These are phyloP conservation scores for Gonatopus flavifemur DNA, from an alignment of 1,140 invertebrate genomes.

Conservation along the genomic window DNA sequence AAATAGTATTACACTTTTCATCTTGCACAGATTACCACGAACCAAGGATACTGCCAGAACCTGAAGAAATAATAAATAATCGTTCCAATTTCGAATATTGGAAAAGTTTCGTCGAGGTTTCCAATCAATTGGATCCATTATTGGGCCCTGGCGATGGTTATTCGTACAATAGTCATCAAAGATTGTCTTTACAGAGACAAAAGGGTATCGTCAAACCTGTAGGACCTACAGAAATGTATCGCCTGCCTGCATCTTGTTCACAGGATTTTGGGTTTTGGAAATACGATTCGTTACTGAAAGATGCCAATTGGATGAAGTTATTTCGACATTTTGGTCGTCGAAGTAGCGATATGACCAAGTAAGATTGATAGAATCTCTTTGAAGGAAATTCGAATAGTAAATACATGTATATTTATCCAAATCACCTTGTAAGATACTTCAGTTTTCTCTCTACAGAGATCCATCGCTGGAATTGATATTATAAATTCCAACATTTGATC, in stretches of 20 bases:
- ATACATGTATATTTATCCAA: too few relatives aligned
- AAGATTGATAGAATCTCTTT: too few relatives aligned
- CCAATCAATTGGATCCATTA: slow-evolving; percentile 9
- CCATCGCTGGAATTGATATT: too few relatives aligned
- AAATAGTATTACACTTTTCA: too few relatives aligned
- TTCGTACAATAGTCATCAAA: slow-evolving; percentile 10
- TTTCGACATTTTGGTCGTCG: background rate
- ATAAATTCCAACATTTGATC: too few relatives aligned
- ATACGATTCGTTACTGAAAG: slow-evolving; percentile 3
- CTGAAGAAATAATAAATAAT: slow-evolving; percentile 10
- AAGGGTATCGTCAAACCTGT: slow-evolving; percentile 13
- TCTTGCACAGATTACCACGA: slow-evolving; percentile 5
- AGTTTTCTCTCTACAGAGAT: too few relatives aligned
- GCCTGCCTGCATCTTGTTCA: background rate
- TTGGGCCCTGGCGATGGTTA: slow-evolving; percentile 7
- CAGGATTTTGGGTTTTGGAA: slow-evolving; percentile 13
- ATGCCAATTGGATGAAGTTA: slow-evolving; percentile 2
- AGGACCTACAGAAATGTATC: slow-evolving; percentile 13
- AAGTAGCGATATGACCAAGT: slow-evolving; percentile 1
- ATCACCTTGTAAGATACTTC: too few relatives aligned
- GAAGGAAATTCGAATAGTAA: too few relatives aligned
- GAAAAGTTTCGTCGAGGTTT: slow-evolving; percentile 7
- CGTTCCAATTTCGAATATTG: background rate
- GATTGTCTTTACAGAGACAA: slow-evolving; percentile 5
- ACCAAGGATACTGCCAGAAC: background rate